Evolutionary conservation across 2,888 invertebrate genomes (phyloP), one percentile per base, ranked within the genome.

Genomic region (Drosophila conformis): DNA sequence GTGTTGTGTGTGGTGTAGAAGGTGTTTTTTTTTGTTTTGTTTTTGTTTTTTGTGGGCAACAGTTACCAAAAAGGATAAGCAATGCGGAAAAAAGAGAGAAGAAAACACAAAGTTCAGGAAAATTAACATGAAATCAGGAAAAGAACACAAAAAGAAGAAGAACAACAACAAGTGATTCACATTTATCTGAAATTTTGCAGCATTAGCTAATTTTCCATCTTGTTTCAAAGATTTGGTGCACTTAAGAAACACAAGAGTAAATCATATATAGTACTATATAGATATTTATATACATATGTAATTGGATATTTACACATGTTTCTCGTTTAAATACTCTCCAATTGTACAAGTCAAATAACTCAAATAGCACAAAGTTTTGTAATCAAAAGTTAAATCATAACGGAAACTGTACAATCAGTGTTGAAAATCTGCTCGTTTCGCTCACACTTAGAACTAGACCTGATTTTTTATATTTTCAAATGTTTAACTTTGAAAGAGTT

Each of bases 21-120:
- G 4, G 21, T 36, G 54, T 58, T 59, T 61, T 57, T 49, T 38
- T 10, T n/a, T n/a, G n/a, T n/a, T 33, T 15, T 27, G 27, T 57
- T 59, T 58, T 52, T 62, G 21, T 38, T 33, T 49, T 48, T 63
- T 58, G 67, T 75, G 73, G 82, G 80, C 69, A 85, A 90, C 87
- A 88, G 82, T 87, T 87, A 84, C 72, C 82, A 85, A 72, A 77
- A 81, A 75, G 74, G 63, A 73, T 83, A 88, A 86, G 64, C 70
- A 82, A 85, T 76, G 82, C 87, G 75, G 70, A 69, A 82, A 85
- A 82, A 85, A 89, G 82, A 88, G 86, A 88, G 86, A 87, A 85
- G 81, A 81, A 80, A 83, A 82, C 56, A 74, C 69, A 79, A 80
- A 73, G 78, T 78, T 73, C 61, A 80, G 78, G 70, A 83, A 84